Conservation (phyloP, 2,888 invertebrate genomes). For the Spisula subtruncata region DNA sequence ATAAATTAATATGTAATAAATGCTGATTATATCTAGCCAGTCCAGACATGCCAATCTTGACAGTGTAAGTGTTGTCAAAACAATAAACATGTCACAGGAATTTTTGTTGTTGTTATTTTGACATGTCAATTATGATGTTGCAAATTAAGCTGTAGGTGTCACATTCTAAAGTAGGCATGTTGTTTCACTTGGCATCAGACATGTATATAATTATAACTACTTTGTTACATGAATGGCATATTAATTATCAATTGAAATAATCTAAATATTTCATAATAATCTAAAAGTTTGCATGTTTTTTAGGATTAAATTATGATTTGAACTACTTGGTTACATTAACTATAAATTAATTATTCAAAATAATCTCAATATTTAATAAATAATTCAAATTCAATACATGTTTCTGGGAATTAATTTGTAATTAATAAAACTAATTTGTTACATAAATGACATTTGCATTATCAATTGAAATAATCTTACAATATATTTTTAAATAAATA, state of each 20-base stretch:
- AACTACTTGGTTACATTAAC: too few relatives aligned
- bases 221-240: slow-evolving; percentile 18
- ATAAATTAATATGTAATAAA: neutral
- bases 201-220: neutral
- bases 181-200: neutral
- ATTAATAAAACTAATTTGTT: too few relatives aligned
- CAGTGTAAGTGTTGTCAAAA: slow-evolving; percentile 43
- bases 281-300: too few relatives aligned
- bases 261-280: too few relatives aligned
- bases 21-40: slow-evolving; percentile 28
- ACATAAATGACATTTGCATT: too few relatives aligned
- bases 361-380: too few relatives aligned
- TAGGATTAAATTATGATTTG: too few relatives aligned
- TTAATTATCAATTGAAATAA: slow-evolving; percentile 24
- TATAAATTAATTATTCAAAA: too few relatives aligned
- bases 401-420: too few relatives aligned
- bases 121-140: neutral
- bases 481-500: too few relatives aligned
- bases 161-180: neutral
- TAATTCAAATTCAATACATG: too few relatives aligned
- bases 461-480: too few relatives aligned
- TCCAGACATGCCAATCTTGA: slow-evolving; percentile 35
- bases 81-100: slow-evolving; percentile 49
- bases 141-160: neutral
- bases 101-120: neutral